A percentile compares a stretch with the other conserved stretches of the same genome.
Evolutionary conservation across 2,113 vertebrate genomes (phyloP).

Genomic region (Ceyx margarethae): DNA sequence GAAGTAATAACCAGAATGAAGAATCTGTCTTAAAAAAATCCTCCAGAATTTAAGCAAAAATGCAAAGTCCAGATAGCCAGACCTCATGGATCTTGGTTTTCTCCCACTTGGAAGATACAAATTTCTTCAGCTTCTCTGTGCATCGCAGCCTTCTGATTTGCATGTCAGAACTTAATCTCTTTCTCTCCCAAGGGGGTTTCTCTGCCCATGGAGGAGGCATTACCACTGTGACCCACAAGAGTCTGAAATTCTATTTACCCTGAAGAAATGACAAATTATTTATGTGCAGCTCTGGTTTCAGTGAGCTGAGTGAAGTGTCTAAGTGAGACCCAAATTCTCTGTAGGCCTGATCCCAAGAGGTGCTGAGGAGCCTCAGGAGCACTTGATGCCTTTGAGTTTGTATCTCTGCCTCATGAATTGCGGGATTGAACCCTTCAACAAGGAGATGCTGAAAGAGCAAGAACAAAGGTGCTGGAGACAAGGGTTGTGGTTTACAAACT

Average conservation of each 20-base stretch:
- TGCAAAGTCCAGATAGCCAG: not conserved
- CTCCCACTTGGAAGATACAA: not conserved
- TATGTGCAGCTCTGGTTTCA: constrained; percentile 51
- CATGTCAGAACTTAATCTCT: not conserved
- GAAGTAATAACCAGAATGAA: not conserved
- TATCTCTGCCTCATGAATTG: not conserved
- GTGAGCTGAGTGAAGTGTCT: constrained; percentile 34
- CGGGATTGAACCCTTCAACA: not conserved
- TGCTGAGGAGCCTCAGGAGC: not conserved
- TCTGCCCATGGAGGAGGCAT: not conserved
- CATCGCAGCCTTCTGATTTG: not conserved
- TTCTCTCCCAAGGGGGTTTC: constrained; percentile 6
- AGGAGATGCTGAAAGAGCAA: not conserved
- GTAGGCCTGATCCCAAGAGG: constrained; percentile 29
- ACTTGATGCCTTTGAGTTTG: not conserved
- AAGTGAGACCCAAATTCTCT: constrained; percentile 47
- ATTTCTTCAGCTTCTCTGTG: not conserved
- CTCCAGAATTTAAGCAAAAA: not conserved
- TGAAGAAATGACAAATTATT: constrained; percentile 59
- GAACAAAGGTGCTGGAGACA: constrained; percentile 10
- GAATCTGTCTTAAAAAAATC: not conserved
- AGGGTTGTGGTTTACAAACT: constrained; percentile 22
- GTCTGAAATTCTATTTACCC: constrained; percentile 60
- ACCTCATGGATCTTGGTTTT: not conserved
- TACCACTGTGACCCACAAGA: constrained; percentile 11